Evolutionary conservation across 37 sponge, comb jelly and placozoan genomes (phyloP).

Genomic region (Ephydatia muelleri): DNA sequence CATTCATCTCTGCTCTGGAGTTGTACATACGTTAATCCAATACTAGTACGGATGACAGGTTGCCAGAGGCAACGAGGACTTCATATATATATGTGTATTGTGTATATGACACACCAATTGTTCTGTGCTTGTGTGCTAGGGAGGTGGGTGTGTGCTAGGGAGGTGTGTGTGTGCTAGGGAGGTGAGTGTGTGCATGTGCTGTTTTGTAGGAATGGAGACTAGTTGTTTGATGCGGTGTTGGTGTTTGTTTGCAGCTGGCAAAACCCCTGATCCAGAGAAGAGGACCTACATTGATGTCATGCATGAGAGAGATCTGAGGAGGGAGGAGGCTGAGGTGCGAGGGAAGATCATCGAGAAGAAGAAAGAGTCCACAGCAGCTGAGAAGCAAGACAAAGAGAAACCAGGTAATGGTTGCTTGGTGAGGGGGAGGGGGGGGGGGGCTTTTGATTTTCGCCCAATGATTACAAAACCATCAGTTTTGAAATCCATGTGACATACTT

Average conservation of each 20-base stretch:
- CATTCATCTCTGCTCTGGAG: no score
- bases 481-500: no score
- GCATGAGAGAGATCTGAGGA: constrained; percentile 58
- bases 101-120: background rate
- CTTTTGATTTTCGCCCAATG: no score
- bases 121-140: constrained; percentile 3
- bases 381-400: background rate
- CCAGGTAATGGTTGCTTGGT: background rate
- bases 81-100: background rate
- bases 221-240: no score
- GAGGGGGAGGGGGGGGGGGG: no score
- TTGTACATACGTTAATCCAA: no score
- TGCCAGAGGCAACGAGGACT: no score
- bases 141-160: background rate
- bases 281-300: constrained; percentile 84
- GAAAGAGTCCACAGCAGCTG: constrained; percentile 6
- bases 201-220: no score
- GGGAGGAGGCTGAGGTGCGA: constrained; percentile 74
- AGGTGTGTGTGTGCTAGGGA: constrained; percentile 14
- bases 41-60: no score
- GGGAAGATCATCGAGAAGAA: constrained; percentile 39
- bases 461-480: no score
- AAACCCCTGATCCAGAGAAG: constrained; percentile 84
- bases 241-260: constrained; percentile 85
- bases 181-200: background rate